Evolutionary conservation across 1,140 invertebrate genomes (phyloP).

Genomic region (Trachelipus rathkii): DNA sequence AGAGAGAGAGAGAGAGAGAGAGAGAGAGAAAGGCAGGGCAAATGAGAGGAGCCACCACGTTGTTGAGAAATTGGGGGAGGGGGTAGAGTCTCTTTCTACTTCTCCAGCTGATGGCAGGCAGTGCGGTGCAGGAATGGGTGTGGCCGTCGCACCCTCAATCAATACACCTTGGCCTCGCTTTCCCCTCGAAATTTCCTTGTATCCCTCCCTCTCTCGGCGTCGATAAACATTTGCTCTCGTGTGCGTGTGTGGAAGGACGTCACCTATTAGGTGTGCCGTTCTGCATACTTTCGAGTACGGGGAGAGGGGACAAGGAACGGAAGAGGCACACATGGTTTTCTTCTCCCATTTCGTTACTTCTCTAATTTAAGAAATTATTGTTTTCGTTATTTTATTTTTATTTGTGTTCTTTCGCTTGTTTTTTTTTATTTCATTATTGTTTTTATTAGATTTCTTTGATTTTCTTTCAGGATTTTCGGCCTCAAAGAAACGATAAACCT

Average conservation of each 20-base stretch:
- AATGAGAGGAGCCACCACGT: not conserved
- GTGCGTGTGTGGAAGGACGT: no score
- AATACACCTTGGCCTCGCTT: constrained; percentile 2
- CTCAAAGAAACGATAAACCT: no score
- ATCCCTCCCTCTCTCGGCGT: not conserved
- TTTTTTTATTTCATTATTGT: no score
- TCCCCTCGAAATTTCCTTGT: not conserved
- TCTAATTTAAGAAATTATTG: not conserved
- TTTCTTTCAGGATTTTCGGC: no score
- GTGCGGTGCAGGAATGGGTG: constrained; percentile 6
- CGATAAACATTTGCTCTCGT: not conserved
- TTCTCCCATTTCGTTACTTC: not conserved
- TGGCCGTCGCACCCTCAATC: constrained; percentile 6
- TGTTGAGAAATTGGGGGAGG: not conserved
- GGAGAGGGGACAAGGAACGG: not conserved
- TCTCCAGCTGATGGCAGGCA: not conserved
- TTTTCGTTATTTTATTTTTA: no score
- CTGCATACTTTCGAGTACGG: not conserved
- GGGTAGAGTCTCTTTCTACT: not conserved
- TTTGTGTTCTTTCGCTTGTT: no score
- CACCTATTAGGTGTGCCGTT: not conserved
- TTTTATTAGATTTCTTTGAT: no score
- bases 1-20: not conserved
- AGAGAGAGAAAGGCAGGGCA: not conserved
- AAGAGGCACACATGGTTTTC: not conserved